A percentile compares a stretch with the other conserved stretches of the same genome.
Conservation (phyloP, 2,113 vertebrate genomes). For the Spermophilus dauricus region DNA sequence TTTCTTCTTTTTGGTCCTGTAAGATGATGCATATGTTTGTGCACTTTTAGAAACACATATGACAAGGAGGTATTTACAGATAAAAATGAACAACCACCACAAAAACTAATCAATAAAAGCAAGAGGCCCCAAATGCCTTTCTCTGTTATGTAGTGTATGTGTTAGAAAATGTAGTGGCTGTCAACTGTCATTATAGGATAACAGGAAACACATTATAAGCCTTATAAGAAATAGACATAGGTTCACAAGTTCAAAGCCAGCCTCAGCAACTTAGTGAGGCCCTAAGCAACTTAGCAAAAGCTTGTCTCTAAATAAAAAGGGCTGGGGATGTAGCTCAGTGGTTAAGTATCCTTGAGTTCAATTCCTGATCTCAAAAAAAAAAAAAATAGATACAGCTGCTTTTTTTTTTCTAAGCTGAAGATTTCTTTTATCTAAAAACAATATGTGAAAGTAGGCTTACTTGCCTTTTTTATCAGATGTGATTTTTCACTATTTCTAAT, state of each 20-base stretch:
- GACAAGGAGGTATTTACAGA: slow-evolving; percentile 3
- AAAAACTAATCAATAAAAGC: not conserved
- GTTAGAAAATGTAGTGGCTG: not conserved
- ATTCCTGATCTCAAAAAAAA: no score
- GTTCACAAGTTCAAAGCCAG: no score
- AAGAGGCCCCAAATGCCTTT: not conserved
- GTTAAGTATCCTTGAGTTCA: no score
- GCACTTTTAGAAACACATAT: not conserved
- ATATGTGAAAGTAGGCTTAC: not conserved
- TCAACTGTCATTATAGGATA: not conserved
- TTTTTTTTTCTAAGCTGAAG: not conserved
- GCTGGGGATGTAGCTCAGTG: no score
- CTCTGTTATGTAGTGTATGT: not conserved
- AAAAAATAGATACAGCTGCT: not conserved
- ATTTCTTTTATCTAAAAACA: slow-evolving; percentile 27
- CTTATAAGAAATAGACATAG: not conserved
- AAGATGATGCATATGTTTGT: not conserved
- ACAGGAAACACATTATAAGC: not conserved
- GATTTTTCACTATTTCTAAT: slow-evolving; percentile 43
- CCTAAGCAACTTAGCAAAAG: no score
- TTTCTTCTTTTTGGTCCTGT: not conserved
- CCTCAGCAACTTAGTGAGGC: no score
- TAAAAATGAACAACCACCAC: not conserved
- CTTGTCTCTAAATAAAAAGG: no score
- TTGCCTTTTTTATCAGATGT: slow-evolving; percentile 38